Evolutionary conservation across 30 jellyfish, hydroid and myxozoan genomes (phyloP).

Genomic region (Morbakka virulenta): DNA sequence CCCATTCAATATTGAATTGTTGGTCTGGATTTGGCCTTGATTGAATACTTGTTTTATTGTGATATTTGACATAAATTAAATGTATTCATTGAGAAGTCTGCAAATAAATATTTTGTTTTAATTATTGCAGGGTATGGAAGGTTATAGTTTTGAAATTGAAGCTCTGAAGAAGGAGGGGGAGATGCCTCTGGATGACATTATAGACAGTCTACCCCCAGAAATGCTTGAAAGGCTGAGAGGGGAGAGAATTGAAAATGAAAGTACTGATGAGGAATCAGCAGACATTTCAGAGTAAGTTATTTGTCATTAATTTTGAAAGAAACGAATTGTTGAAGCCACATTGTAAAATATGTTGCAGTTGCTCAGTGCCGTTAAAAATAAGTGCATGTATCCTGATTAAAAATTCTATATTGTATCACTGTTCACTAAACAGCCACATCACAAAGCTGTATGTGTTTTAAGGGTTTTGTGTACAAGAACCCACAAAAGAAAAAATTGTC

Average conservation of each 20-base stretch:
- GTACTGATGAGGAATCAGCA: slow-evolving; percentile 4
- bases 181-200: slow-evolving; percentile 84
- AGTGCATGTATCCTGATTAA: too few relatives aligned
- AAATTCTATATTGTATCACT: too few relatives aligned
- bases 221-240: slow-evolving; percentile 30
- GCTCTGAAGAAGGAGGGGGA: slow-evolving; percentile 86
- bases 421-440: too few relatives aligned
- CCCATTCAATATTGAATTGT: background rate
- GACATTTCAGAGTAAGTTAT: background rate
- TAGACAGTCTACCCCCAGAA: slow-evolving; percentile 69
- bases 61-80: background rate
- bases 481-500: too few relatives aligned
- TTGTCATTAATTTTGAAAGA: too few relatives aligned
- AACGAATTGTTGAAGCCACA: too few relatives aligned
- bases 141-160: slow-evolving; percentile 72
- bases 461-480: too few relatives aligned
- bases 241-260: background rate
- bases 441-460: too few relatives aligned
- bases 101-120: background rate
- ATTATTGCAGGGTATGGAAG: slow-evolving; percentile 16
- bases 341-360: too few relatives aligned
- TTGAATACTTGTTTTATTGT: too few relatives aligned
- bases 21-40: background rate
- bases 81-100: background rate
- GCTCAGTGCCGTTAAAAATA: too few relatives aligned